A percentile compares a stretch with the other conserved stretches of the same genome.
Evolutionary conservation across 2,113 vertebrate species (phyloP).

Genomic region (Pedionomus torquatus): DNA sequence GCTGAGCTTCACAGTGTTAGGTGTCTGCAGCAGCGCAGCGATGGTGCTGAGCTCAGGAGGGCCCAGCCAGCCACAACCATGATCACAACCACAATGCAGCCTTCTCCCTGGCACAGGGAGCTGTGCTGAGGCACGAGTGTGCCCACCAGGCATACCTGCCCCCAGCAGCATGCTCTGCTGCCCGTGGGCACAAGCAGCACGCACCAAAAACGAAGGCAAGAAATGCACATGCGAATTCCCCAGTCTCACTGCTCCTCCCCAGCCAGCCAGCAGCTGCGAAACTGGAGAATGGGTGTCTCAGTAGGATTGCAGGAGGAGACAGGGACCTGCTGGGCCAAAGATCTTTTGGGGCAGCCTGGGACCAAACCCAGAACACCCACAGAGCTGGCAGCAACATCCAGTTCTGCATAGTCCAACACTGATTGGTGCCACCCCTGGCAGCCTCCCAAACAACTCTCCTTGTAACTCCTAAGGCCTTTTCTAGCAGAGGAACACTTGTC

Average conservation of each 20-base stretch:
- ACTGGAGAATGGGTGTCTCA: rapidly evolving
- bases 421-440: background rate
- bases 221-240: background rate
- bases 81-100: rapidly evolving
- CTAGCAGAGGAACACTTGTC: background rate
- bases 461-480: background rate
- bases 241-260: background rate
- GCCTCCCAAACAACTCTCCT: background rate
- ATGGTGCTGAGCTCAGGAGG: background rate
- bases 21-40: background rate
- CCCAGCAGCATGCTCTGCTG: background rate
- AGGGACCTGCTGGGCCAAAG: background rate
- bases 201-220: background rate
- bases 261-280: background rate
- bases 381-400: background rate
- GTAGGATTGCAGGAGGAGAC: background rate
- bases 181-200: background rate
- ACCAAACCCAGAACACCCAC: background rate
- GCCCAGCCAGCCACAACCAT: background rate
- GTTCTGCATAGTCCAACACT: background rate
- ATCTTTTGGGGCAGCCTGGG: background rate
- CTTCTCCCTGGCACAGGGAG: background rate
- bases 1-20: rapidly evolving
- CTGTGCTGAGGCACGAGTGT: background rate
- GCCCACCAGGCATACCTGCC: background rate